phyloP scores from a whole-genome alignment of 2,113 vertebrate species.

The Uria lomvia region DNA sequence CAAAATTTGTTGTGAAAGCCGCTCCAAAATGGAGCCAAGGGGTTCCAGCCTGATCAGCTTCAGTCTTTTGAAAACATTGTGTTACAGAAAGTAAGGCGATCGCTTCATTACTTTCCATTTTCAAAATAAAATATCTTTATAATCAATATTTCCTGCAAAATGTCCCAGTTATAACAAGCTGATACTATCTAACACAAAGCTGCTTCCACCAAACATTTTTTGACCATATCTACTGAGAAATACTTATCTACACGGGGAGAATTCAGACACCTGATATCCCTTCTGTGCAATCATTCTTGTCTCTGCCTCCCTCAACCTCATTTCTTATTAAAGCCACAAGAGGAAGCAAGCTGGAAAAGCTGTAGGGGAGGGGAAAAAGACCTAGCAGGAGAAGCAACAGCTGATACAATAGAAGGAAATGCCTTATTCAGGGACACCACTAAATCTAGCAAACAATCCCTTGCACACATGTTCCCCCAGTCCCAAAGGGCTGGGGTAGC shows the following conservation, averaged over 20 bases:
- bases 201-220: not conserved
- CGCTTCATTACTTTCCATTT: not conserved
- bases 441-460: not conserved
- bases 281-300: not conserved
- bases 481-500: not conserved
- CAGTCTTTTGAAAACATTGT: not conserved
- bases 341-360: not conserved
- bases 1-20: not conserved
- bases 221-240: not conserved
- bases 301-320: not conserved
- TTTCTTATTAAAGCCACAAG: constrained; percentile 6
- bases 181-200: not conserved
- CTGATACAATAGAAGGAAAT: not conserved
- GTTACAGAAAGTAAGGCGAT: not conserved
- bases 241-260: not conserved
- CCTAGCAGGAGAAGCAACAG: not conserved
- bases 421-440: not conserved
- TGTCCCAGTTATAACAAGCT: not conserved
- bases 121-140: not conserved
- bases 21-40: not conserved
- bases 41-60: not conserved
- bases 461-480: not conserved
- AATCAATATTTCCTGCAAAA: constrained; percentile 23
- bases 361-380: not conserved
- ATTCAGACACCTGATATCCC: not conserved